Conservation (phyloP, 2,888 invertebrate species). For the Mythimna albipuncta region DNA sequence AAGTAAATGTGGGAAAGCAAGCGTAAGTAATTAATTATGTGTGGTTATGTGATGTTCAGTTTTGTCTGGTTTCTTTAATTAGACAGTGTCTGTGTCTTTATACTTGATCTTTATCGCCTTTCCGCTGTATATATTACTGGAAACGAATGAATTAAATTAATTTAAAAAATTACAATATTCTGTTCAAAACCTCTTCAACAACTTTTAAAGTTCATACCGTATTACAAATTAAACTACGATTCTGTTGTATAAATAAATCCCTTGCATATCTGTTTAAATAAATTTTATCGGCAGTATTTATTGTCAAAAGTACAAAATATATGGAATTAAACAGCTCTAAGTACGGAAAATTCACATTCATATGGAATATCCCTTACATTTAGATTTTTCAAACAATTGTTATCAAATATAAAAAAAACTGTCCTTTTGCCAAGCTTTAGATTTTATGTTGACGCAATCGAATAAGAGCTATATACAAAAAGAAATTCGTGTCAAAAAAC, state of each 20-base stretch:
- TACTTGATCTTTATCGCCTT: slow-evolving; percentile 39
- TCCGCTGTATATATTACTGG: slow-evolving; percentile 25
- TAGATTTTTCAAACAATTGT: neutral
- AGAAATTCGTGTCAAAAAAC: slow-evolving; percentile 8
- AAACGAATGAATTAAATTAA: slow-evolving; percentile 16
- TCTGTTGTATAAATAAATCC: too few species aligned
- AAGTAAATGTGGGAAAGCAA: slow-evolving; percentile 42
- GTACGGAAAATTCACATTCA: neutral
- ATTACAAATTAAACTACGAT: neutral
- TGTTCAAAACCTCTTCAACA: neutral
- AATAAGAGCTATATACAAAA: neutral
- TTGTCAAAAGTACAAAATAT: neutral
- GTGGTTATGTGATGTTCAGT: slow-evolving; percentile 34
- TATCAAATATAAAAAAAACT: too few species aligned
- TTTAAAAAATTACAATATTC: neutral
- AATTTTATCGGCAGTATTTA: neutral
- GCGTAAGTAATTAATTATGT: slow-evolving; percentile 53
- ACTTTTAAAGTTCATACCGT: neutral
- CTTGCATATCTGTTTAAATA: neutral
- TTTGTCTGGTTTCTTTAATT: slow-evolving; percentile 45
- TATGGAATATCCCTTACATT: neutral
- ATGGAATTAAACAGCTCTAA: neutral
- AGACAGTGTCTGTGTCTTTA: slow-evolving; percentile 21
- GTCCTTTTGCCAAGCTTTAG: too few species aligned
- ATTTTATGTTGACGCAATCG: too few species aligned